These are phyloP conservation scores for Semaprochilodus insignis DNA, from an alignment of 2,797 vertebrate genomes.

Conservation along the genomic window DNA sequence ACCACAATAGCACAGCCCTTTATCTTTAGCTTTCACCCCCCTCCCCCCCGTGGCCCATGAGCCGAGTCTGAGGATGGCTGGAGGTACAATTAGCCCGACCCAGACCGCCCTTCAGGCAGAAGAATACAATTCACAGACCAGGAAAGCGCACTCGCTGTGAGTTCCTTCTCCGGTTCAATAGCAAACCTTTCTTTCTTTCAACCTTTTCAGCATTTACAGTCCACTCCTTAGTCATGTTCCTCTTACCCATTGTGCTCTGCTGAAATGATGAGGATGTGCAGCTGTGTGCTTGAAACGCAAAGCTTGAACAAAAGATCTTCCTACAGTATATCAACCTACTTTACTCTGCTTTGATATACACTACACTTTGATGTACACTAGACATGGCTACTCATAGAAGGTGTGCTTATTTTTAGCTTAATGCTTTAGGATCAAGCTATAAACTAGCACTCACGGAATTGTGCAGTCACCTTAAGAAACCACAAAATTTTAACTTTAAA, in stretches of 20 bases:
- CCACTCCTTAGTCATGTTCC: background rate
- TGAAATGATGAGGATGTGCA: background rate
- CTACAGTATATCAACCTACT: background rate
- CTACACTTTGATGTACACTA: no score
- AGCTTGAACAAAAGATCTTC: background rate
- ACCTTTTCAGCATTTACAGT: background rate
- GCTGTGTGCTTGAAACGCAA: background rate
- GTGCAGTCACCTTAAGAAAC: no score
- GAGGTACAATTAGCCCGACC: slow-evolving; percentile 52
- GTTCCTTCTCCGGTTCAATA: slow-evolving; percentile 8
- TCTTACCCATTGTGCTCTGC: background rate
- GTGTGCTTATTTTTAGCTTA: no score
- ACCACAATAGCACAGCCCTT: slow-evolving; percentile 31
- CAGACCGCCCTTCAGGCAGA: slow-evolving; percentile 35
- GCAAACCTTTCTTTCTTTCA: slow-evolving; percentile 7
- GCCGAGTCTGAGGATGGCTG: slow-evolving; percentile 30
- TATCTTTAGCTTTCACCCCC: slow-evolving; percentile 32
- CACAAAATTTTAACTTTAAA: no score
- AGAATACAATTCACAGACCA: slow-evolving; percentile 32
- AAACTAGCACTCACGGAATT: no score
- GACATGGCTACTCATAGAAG: no score
- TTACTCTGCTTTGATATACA: background rate
- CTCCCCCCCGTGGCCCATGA: slow-evolving; percentile 20
- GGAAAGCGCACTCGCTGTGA: slow-evolving; percentile 8
- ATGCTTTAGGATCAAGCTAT: no score